Percentiles rank a stretch among this genome's conserved stretches.
Evolutionary conservation across 1,140 invertebrate species (phyloP).

Genomic region (Magallana gigas): DNA sequence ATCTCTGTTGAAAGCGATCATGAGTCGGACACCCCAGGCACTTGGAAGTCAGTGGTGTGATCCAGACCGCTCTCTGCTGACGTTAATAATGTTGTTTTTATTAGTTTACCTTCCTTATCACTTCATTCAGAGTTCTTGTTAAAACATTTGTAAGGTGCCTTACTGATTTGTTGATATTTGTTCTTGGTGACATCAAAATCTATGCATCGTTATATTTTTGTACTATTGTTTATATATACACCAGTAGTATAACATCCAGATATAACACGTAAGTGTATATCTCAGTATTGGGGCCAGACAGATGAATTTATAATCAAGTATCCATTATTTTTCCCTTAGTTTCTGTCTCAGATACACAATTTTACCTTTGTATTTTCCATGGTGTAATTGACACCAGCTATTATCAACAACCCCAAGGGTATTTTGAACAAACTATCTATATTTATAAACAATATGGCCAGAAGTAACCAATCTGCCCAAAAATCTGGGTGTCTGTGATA

Average conservation of each 20-base stretch:
- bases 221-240: background rate
- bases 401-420: background rate
- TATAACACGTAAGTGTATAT: background rate
- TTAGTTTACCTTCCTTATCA: background rate
- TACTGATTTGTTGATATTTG: background rate
- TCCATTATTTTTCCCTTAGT: background rate
- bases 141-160: background rate
- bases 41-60: background rate
- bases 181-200: background rate
- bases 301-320: background rate
- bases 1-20: background rate
- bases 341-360: conserved; percentile 14
- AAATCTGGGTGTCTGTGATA: no score
- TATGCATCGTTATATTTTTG: conserved; percentile 24
- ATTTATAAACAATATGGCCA: background rate
- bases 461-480: background rate
- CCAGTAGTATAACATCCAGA: background rate
- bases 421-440: background rate
- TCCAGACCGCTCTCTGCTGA: background rate
- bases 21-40: background rate
- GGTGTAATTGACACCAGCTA: background rate
- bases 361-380: background rate
- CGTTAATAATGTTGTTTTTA: background rate
- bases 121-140: background rate
- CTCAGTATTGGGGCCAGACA: background rate